Evolutionary conservation across 2,113 vertebrate genomes (phyloP).

Genomic region (Pristiophorus japonicus): DNA sequence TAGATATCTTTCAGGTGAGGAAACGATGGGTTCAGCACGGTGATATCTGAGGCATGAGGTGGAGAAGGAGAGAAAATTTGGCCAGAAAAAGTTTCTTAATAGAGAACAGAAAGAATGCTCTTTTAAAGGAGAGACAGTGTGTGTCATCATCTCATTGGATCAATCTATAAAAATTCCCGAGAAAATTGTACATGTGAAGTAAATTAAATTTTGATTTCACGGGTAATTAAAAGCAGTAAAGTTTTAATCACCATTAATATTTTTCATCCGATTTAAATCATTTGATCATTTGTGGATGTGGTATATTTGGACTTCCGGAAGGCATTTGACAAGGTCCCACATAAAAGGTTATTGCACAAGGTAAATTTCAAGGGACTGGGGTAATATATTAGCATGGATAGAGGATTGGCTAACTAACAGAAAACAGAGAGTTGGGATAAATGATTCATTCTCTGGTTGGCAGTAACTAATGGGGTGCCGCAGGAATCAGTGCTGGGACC

Average conservation of each 20-base stretch:
- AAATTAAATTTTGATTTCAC: slow-evolving; percentile 33
- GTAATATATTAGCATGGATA: too few relatives aligned
- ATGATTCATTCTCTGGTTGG: too few relatives aligned
- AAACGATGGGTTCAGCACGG: background rate
- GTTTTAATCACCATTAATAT: slow-evolving; percentile 25
- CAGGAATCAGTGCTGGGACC: too few relatives aligned
- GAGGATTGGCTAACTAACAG: too few relatives aligned
- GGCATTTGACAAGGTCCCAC: too few relatives aligned
- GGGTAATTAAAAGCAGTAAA: slow-evolving; percentile 23
- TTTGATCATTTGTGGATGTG: slow-evolving; percentile 31
- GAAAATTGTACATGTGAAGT: slow-evolving; percentile 20
- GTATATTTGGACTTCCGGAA: too few relatives aligned
- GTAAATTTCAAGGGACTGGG: too few relatives aligned
- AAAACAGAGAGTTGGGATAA: too few relatives aligned
- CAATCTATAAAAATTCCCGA: slow-evolving; percentile 1
- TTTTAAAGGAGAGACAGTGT: background rate
- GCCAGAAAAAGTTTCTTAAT: background rate
- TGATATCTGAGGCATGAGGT: background rate
- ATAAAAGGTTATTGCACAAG: too few relatives aligned
- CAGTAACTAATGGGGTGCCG: too few relatives aligned
- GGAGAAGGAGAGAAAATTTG: background rate
- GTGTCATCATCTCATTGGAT: background rate
- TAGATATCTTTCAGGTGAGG: background rate
- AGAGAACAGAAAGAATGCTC: background rate
- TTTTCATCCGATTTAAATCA: background rate